These are phyloP conservation scores for Sarcophaga peregrina DNA, from an alignment of 1,140 invertebrate species.

Conservation along the genomic window DNA sequence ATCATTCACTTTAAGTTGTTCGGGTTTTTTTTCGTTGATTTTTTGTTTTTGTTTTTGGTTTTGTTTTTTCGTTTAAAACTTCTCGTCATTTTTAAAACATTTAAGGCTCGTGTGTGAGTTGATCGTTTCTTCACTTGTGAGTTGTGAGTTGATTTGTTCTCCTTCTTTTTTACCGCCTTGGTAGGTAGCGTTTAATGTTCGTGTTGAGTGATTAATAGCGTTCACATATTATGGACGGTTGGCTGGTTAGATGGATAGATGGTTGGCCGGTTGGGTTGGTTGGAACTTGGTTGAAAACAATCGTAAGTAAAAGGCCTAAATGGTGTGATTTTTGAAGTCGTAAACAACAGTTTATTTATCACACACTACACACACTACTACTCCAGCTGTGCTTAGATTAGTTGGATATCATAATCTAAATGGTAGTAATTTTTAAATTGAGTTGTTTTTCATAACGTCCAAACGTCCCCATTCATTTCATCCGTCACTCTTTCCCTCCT, in stretches of 20 bases:
- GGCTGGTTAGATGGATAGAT: neutral
- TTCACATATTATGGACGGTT: slow-evolving; percentile 27
- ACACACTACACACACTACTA: no score
- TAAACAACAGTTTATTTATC: neutral
- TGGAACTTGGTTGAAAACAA: neutral
- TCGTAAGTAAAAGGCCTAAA: neutral
- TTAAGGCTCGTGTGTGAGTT: slow-evolving; percentile 33
- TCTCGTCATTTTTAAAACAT: neutral
- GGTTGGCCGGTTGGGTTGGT: neutral
- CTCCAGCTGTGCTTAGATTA: neutral
- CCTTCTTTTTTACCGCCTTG: slow-evolving; percentile 34
- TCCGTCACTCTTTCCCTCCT: neutral
- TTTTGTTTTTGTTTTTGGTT: neutral
- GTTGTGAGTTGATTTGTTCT: slow-evolving; percentile 13
- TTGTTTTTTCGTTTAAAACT: neutral
- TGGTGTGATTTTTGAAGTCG: no score
- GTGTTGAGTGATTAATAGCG: slow-evolving; percentile 65
- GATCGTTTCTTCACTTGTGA: slow-evolving; percentile 17
- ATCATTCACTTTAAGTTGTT: slow-evolving; percentile 12
- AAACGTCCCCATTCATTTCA: neutral
- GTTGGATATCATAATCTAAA: slow-evolving; percentile 10
- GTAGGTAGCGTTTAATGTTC: slow-evolving; percentile 53
- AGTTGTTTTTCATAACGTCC: neutral
- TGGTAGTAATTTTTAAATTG: slow-evolving; percentile 15
- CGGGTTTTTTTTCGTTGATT: neutral